Conservation (phyloP, 2,888 invertebrate species). For the Elmis aenea region DNA sequence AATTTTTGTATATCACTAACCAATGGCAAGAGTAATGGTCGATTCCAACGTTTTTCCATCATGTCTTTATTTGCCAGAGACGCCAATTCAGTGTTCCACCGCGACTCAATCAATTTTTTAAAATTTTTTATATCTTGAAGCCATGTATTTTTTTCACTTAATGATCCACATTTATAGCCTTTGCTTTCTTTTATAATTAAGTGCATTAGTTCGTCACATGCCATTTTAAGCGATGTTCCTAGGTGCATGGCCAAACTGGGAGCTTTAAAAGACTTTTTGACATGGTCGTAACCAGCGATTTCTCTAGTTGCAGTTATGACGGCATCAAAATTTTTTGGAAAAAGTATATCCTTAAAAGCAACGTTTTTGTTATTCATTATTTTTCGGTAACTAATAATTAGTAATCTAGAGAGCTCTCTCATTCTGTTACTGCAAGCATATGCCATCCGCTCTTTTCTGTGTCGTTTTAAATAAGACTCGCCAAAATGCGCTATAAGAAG, state of each 20-base stretch:
- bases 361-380: constrained; percentile 7
- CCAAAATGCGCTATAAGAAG: constrained; percentile 23
- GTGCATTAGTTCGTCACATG: constrained; percentile 10
- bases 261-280: constrained; percentile 18
- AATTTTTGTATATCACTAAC: constrained; percentile 17
- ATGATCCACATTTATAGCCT: constrained; percentile 11
- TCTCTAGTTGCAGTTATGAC: constrained; percentile 13
- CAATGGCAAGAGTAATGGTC: constrained; percentile 17
- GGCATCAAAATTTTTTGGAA: constrained; percentile 8
- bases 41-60: constrained; percentile 19
- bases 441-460: constrained; percentile 21
- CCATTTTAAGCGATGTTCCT: constrained; percentile 16
- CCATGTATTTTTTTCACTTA: constrained; percentile 5
- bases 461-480: constrained; percentile 25
- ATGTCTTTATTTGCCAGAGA: constrained; percentile 14
- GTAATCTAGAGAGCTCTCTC: constrained; percentile 22
- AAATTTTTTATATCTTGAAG: constrained; percentile 9
- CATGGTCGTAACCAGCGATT: constrained; percentile 15
- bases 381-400: constrained; percentile 19
- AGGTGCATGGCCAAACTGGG: constrained; percentile 20
- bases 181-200: constrained; percentile 12
- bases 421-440: constrained; percentile 25
- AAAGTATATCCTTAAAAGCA: background rate
- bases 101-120: constrained; percentile 3
- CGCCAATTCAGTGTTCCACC: constrained; percentile 6